phyloP scores from a whole-genome alignment of 2,113 vertebrate species.

The Microcebus jonahi region DNA sequence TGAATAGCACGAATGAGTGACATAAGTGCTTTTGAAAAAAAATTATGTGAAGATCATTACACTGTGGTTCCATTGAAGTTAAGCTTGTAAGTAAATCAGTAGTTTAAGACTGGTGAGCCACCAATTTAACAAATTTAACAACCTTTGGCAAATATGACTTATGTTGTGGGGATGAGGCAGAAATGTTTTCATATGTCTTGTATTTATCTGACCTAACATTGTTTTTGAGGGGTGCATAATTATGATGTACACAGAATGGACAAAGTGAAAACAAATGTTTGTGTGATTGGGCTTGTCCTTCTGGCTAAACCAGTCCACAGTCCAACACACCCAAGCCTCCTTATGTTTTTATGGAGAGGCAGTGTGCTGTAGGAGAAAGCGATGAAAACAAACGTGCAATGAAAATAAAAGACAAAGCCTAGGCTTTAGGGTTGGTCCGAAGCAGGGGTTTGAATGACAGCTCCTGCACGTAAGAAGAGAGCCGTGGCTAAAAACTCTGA shows the following conservation, averaged over 20 bases:
- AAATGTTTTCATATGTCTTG: neutral
- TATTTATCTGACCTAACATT: neutral
- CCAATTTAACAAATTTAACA: neutral
- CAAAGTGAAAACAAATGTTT: slow-evolving; percentile 30
- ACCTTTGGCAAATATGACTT: slow-evolving; percentile 23
- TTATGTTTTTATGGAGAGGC: slow-evolving; percentile 16
- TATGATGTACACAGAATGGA: neutral
- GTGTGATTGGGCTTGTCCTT: slow-evolving; percentile 17
- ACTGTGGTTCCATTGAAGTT: neutral
- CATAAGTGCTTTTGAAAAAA: neutral
- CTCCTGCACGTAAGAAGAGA: neutral
- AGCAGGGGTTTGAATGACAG: neutral
- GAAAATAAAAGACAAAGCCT: neutral
- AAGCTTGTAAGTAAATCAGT: neutral
- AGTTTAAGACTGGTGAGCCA: neutral
- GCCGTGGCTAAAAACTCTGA: neutral
- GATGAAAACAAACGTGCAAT: neutral
- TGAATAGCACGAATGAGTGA: neutral
- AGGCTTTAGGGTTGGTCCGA: neutral
- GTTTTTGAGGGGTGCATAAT: neutral
- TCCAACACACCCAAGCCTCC: neutral
- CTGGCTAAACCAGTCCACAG: slow-evolving; percentile 7
- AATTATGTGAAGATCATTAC: neutral
- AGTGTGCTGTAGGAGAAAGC: neutral
- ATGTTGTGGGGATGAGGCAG: slow-evolving; percentile 9